Percentiles rank a stretch among this genome's conserved stretches.
Evolutionary conservation across 2,113 vertebrate genomes (phyloP).

Genomic region (Nothoprocta perdicaria): DNA sequence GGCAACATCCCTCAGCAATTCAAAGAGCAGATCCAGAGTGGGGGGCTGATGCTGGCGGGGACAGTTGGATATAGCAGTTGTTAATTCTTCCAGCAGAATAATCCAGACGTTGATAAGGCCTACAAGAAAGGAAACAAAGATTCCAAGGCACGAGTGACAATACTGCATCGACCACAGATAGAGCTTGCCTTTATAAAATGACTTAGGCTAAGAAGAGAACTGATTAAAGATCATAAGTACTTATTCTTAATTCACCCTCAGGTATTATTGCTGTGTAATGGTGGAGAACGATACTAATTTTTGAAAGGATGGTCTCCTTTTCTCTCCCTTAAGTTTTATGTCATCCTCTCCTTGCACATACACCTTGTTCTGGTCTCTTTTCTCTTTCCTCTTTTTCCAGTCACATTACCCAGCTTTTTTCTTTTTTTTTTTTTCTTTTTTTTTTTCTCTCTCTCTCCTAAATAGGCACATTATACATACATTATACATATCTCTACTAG

Average conservation of each 20-base stretch:
- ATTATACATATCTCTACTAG: not conserved
- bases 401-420: not conserved
- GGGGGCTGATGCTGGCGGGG: conserved; percentile 96
- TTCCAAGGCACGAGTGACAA: not conserved
- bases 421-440: not conserved
- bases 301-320: not conserved
- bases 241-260: not conserved
- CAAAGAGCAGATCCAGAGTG: conserved; percentile 92
- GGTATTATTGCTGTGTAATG: not conserved
- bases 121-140: conserved; percentile 62
- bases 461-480: not conserved
- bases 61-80: conserved; percentile 93
- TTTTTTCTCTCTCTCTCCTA: not conserved
- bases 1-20: conserved; percentile 89
- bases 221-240: not conserved
- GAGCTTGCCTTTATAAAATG: not conserved
- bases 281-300: not conserved
- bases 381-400: not conserved
- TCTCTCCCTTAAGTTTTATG: not conserved
- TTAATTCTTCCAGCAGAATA: conserved; percentile 92
- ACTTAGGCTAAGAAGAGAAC: not conserved
- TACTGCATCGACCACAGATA: not conserved
- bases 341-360: not conserved
- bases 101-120: conserved; percentile 98
- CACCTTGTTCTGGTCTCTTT: not conserved